phyloP scores from a whole-genome alignment of 2,888 invertebrate genomes.

The Lasius fuliginosus region DNA sequence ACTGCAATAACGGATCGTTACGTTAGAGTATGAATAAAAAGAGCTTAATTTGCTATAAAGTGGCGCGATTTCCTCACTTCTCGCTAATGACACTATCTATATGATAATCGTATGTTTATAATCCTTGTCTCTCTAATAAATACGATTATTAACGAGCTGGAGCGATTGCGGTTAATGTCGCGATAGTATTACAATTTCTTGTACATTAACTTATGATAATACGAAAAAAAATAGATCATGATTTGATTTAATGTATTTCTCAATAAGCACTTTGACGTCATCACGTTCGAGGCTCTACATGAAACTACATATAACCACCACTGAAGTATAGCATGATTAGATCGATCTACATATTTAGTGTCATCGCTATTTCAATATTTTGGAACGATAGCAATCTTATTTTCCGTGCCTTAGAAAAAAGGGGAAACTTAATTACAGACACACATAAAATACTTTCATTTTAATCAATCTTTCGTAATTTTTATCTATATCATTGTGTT shows the following conservation, averaged over 20 bases:
- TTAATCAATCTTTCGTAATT: not conserved
- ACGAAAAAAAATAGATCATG: not conserved
- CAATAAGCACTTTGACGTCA: constrained; percentile 28
- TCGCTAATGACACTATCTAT: not conserved
- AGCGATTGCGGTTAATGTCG: constrained; percentile 7
- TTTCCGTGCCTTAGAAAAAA: not conserved
- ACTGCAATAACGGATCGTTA: not conserved
- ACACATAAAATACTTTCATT: not conserved
- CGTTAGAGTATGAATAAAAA: not conserved
- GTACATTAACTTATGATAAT: not conserved
- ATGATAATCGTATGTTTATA: constrained; percentile 14
- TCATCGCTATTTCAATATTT: not conserved
- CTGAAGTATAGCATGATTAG: not conserved
- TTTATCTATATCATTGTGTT: not conserved
- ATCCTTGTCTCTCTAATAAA: not conserved
- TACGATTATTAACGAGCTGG: constrained; percentile 10
- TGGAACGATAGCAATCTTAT: not conserved
- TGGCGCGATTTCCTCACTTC: constrained; percentile 5
- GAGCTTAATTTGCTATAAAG: constrained; percentile 19
- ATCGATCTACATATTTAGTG: constrained; percentile 5
- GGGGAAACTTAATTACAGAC: not conserved
- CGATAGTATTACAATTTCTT: not conserved
- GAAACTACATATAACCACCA: not conserved
- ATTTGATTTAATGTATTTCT: constrained; percentile 8
- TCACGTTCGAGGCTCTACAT: not conserved